phyloP scores from a whole-genome alignment of 37 sponge, comb jelly and placozoan species.

The Theonella swinhoei region DNA sequence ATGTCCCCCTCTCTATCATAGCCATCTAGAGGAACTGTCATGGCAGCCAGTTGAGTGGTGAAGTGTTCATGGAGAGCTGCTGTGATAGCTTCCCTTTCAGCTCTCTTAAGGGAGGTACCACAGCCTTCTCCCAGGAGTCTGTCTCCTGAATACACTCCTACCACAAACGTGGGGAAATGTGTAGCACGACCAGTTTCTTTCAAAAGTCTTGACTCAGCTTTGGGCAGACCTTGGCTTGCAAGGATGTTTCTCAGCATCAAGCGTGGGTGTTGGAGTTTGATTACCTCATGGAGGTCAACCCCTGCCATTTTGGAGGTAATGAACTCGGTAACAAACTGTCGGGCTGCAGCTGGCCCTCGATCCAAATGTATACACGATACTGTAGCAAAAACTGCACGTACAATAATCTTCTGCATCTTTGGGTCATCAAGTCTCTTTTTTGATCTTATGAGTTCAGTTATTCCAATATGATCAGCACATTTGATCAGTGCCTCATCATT shows the following conservation, averaged over 20 bases:
- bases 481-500: slow-evolving; percentile 18
- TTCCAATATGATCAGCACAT: slow-evolving; percentile 70
- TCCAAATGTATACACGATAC: slow-evolving; percentile 74
- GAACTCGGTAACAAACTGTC: slow-evolving; percentile 72
- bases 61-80: slow-evolving; percentile 76
- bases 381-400: slow-evolving; percentile 54
- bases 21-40: slow-evolving; percentile 63
- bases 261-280: slow-evolving; percentile 78
- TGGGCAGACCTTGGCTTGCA: slow-evolving; percentile 12
- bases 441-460: slow-evolving; percentile 70
- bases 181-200: slow-evolving; percentile 86
- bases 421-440: slow-evolving; percentile 9
- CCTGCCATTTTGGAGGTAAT: slow-evolving; percentile 62
- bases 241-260: slow-evolving; percentile 59
- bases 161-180: slow-evolving; percentile 87
- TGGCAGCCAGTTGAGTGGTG: slow-evolving; percentile 42
- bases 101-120: slow-evolving; percentile 79
- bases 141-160: slow-evolving; percentile 82
- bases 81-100: slow-evolving; percentile 74
- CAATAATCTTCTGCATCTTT: slow-evolving; percentile 16
- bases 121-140: slow-evolving; percentile 70
- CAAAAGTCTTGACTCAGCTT: slow-evolving; percentile 60
- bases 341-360: slow-evolving; percentile 62
- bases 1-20: slow-evolving; percentile 22
- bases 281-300: slow-evolving; percentile 67